A percentile compares a stretch with the other conserved stretches of the same genome.
These are phyloP conservation scores for Coptodon rendalli DNA, from an alignment of 2,113 vertebrate genomes.

Conservation along the genomic window DNA sequence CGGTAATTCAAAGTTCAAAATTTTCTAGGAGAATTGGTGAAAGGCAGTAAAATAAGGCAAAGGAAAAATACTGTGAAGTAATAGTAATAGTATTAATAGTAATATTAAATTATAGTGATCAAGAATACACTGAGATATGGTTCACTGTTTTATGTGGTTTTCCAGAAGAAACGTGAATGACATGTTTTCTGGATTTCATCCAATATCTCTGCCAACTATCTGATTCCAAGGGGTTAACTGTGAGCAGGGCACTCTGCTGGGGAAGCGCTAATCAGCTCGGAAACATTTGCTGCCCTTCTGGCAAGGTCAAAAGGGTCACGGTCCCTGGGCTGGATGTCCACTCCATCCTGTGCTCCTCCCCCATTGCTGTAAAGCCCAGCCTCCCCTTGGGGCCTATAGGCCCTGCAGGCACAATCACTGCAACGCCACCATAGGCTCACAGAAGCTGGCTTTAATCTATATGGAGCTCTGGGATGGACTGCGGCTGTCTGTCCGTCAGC, in stretches of 20 bases:
- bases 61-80: background rate
- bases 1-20: background rate
- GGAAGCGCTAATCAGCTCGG: constrained; percentile 74
- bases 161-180: background rate
- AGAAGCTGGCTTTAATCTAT: constrained; percentile 65
- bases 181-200: constrained; percentile 4
- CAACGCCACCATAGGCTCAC: constrained; percentile 41
- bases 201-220: background rate
- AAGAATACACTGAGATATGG: background rate
- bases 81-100: background rate
- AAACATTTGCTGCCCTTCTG: constrained; percentile 79
- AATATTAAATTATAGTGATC: background rate
- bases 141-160: background rate
- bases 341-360: constrained; percentile 47
- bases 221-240: constrained; percentile 52
- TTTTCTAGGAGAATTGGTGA: accelerated
- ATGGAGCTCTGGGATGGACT: constrained; percentile 53
- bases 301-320: constrained; percentile 75
- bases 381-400: constrained; percentile 53
- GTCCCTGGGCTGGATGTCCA: constrained; percentile 73
- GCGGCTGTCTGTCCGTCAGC: constrained; percentile 58
- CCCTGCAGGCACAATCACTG: constrained; percentile 70
- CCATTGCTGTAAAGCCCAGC: constrained; percentile 30
- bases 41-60: background rate
- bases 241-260: constrained; percentile 31